Conservation (phyloP, 2,113 vertebrate species). For the Alosa alosa region DNA sequence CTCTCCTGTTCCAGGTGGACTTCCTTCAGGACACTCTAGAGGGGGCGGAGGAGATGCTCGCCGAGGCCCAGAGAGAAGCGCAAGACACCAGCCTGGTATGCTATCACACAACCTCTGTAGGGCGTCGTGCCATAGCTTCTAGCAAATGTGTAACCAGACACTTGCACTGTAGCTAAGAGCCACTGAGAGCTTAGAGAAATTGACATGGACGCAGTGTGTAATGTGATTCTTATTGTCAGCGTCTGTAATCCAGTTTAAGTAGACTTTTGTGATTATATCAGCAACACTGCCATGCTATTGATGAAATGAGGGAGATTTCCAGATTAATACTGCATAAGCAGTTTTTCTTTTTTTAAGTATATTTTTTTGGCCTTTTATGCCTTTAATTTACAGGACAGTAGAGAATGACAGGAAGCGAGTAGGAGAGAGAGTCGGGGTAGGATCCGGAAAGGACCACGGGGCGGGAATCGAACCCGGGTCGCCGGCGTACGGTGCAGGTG, state of each 20-base stretch:
- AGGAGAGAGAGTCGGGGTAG: too few relatives aligned
- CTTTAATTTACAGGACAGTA: too few relatives aligned
- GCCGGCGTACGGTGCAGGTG: too few relatives aligned
- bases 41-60: conserved; percentile 72
- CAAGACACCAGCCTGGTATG: conserved; percentile 56
- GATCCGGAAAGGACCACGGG: too few relatives aligned
- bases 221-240: background rate
- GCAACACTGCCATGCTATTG: background rate
- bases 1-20: conserved; percentile 75
- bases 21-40: conserved; percentile 73
- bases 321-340: background rate
- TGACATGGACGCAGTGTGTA: background rate
- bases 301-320: background rate
- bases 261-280: background rate
- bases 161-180: background rate
- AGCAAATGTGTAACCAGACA: background rate
- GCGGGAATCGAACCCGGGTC: too few relatives aligned
- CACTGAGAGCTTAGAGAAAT: background rate
- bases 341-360: too few relatives aligned
- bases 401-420: too few relatives aligned
- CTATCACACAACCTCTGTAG: background rate
- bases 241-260: background rate
- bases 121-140: background rate
- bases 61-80: conserved; percentile 69
- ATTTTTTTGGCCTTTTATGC: too few relatives aligned